Conservation (phyloP, 2,113 vertebrate genomes). For the Pteronura brasiliensis region DNA sequence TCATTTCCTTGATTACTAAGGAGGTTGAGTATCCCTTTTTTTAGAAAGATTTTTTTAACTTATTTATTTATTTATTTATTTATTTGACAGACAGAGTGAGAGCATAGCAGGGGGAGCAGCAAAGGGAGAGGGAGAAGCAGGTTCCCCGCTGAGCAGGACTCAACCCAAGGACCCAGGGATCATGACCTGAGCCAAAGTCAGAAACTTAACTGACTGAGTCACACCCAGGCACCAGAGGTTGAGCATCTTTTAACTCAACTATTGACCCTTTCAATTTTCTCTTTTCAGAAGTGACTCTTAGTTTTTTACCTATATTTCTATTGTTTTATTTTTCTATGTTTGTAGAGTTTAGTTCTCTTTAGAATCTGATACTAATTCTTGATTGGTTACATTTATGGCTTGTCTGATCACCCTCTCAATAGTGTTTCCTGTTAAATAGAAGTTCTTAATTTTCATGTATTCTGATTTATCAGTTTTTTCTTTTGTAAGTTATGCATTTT, state of each 20-base stretch:
- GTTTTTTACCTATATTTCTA: not conserved
- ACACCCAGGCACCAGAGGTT: not conserved
- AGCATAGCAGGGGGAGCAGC: not conserved
- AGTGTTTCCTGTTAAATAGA: not conserved
- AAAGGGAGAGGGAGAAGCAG: not conserved
- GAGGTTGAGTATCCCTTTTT: not conserved
- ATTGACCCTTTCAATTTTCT: not conserved
- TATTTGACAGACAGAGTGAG: not conserved
- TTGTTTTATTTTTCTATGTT: not conserved
- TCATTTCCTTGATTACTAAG: not conserved
- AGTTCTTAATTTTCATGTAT: conserved; percentile 21
- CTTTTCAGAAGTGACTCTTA: not conserved
- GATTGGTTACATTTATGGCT: not conserved
- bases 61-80: too few relatives aligned
- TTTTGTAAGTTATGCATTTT: not conserved
- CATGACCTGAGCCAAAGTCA: not conserved
- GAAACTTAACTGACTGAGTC: not conserved
- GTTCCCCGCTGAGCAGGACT: not conserved
- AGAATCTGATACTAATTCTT: not conserved
- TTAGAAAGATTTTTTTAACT: not conserved
- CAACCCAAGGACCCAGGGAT: not conserved
- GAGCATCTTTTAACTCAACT: not conserved
- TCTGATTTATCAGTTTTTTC: not conserved
- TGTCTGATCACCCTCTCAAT: not conserved
- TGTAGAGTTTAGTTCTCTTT: not conserved